Percentiles rank a stretch among this genome's conserved stretches.
phyloP scores from a whole-genome alignment of 2,797 vertebrate species.

The Smutsia temminckii region DNA sequence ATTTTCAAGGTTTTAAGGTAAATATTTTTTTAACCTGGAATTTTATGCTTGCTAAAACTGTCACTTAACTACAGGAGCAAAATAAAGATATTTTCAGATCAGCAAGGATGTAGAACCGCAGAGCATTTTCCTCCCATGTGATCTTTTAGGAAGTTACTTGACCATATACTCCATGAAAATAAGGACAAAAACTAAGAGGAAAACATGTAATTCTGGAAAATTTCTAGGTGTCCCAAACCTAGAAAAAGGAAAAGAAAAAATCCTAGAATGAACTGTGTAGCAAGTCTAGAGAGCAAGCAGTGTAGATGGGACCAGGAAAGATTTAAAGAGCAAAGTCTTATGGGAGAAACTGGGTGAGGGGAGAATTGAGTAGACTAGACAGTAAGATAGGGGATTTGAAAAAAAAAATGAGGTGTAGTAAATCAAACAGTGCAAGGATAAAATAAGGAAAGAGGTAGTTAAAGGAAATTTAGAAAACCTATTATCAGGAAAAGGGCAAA shows the following conservation, averaged over 20 bases:
- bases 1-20: background rate
- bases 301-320: background rate
- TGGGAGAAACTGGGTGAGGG: accelerated
- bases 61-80: background rate
- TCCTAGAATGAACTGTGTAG: no score
- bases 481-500: background rate
- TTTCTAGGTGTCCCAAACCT: background rate
- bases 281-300: background rate
- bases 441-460: background rate
- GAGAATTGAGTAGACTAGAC: background rate
- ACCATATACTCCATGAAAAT: background rate
- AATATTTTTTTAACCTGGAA: background rate
- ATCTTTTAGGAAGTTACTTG: background rate
- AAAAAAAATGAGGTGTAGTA: background rate
- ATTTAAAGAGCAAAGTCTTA: background rate
- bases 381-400: background rate
- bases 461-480: background rate
- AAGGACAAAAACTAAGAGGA: background rate
- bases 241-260: background rate
- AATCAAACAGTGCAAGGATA: background rate
- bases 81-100: slow-evolving; percentile 28
- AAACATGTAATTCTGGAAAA: background rate
- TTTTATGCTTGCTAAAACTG: background rate
- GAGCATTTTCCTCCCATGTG: background rate
- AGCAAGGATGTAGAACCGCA: background rate